phyloP scores from a whole-genome alignment of 2,797 vertebrate genomes.

The Chelonia mydas region DNA sequence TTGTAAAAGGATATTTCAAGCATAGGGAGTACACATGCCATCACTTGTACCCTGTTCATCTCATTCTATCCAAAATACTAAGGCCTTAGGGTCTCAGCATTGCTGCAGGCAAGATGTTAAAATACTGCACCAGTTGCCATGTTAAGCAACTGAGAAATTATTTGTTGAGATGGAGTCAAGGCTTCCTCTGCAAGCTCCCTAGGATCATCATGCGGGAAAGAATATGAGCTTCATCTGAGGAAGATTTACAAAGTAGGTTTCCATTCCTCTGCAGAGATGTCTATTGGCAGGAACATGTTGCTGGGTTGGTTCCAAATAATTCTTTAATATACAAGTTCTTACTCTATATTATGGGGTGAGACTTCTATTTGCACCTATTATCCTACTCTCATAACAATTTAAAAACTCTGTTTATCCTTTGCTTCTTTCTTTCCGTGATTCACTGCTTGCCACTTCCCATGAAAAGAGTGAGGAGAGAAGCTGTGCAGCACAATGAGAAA shows the following conservation, averaged over 20 bases:
- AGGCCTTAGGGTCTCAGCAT: neutral
- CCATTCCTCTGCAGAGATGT: neutral
- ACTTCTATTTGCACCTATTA: neutral
- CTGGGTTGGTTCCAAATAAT: neutral
- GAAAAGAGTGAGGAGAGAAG: neutral
- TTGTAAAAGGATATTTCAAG: neutral
- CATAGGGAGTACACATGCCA: neutral
- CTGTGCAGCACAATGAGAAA: conserved; percentile 20
- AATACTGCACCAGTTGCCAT: neutral
- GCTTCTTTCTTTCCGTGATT: neutral
- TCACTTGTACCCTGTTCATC: neutral
- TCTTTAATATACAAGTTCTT: neutral
- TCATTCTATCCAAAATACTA: neutral
- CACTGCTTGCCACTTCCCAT: neutral
- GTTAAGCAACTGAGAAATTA: neutral
- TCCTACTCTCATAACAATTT: neutral
- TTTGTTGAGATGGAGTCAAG: neutral
- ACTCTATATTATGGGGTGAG: neutral
- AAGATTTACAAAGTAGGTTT: neutral
- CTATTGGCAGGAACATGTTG: neutral
- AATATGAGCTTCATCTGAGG: neutral
- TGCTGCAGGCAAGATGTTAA: neutral
- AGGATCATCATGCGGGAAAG: neutral
- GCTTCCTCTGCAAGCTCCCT: neutral
- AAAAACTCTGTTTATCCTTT: neutral